Base-by-base conservation (phyloP, 2,113 vertebrate genomes). In the Rutilus rutilus region DNA sequence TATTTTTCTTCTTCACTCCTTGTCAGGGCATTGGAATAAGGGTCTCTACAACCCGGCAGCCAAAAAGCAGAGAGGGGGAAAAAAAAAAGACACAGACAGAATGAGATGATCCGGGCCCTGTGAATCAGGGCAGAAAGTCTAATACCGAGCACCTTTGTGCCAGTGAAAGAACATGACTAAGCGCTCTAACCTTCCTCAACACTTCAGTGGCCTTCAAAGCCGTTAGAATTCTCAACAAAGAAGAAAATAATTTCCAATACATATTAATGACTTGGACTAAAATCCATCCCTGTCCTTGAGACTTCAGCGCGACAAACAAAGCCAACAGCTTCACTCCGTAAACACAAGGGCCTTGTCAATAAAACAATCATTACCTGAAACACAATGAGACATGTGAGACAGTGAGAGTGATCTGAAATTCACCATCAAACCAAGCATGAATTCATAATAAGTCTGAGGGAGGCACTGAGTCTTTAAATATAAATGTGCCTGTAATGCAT, bases 181-280 rank as follows among this genome's bases (percentile, higher is more conserved):
- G 60, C 78, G 3, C 45, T 47, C 82, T 84, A 57, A 84, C 86
- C 82, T 83, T 85, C 77, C 78, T 74, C 71, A 83, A 39, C 73
- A 73, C 78, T 89, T 87, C 87, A 69, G 84, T 89, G 90, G 91
- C 92, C 93, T 93, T 94, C 92, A 92, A 91, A 88, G 88, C 88
- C 74, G 84, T 79, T 86, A 82, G 89, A 91, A 90, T 90, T 89
- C 88, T 90, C 91, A 90, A 93, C 91, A 92, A 92, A 94, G 90
- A 92, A 89, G 89, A 88, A 91, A 93, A 92, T 95, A 92, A 95
- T 93, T 94, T 92, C 92, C 91, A 93, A 95, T 95, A 94, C 93
- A 95, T 95, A 94, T 93, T 94, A 93, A 94, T 94, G 93, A 93
- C 90, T 91, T 90, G 42, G 82, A 89, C 65, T 90, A 59, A 73